Evolutionary conservation across 2,113 vertebrate genomes (phyloP).

Genomic region (Percopsis transmontana): DNA sequence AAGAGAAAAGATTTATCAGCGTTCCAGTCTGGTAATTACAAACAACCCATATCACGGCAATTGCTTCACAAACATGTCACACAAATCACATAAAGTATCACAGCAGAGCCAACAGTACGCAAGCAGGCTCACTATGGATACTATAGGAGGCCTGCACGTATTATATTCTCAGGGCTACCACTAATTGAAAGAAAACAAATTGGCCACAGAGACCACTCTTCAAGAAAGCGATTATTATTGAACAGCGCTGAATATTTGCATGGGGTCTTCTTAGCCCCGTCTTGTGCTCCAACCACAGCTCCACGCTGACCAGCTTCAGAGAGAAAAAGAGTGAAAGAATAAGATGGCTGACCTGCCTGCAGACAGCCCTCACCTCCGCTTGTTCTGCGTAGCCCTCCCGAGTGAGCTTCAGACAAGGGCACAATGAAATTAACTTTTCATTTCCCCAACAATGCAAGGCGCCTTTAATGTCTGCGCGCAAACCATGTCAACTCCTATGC

Average conservation of each 20-base stretch:
- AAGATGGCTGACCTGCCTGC: constrained; percentile 39
- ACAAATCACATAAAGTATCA: constrained; percentile 49
- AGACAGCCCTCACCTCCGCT: constrained; percentile 25
- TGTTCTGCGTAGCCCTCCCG: constrained; percentile 37
- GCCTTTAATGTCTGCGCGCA: constrained; percentile 36
- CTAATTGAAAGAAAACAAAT: constrained; percentile 20
- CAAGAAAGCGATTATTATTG: constrained; percentile 36
- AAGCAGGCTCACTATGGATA: constrained; percentile 12
- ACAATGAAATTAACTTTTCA: constrained; percentile 48
- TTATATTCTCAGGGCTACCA: constrained; percentile 26
- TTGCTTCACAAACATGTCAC: constrained; percentile 55
- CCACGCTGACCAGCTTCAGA: constrained; percentile 6
- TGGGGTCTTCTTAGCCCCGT: constrained; percentile 11
- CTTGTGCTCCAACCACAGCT: constrained; percentile 33
- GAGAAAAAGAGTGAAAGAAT: background rate
- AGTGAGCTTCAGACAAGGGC: constrained; percentile 43
- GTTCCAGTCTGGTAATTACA: constrained; percentile 52
- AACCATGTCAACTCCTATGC: constrained; percentile 13
- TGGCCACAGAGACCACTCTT: constrained; percentile 21
- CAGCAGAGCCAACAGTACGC: constrained; percentile 33
- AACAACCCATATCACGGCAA: constrained; percentile 52
- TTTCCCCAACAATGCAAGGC: constrained; percentile 50
- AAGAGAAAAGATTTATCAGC: constrained; percentile 43
- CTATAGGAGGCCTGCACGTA: constrained; percentile 24
- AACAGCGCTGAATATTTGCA: background rate